Conservation (phyloP, 1,140 invertebrate genomes). For the Drosophila burlai region DNA sequence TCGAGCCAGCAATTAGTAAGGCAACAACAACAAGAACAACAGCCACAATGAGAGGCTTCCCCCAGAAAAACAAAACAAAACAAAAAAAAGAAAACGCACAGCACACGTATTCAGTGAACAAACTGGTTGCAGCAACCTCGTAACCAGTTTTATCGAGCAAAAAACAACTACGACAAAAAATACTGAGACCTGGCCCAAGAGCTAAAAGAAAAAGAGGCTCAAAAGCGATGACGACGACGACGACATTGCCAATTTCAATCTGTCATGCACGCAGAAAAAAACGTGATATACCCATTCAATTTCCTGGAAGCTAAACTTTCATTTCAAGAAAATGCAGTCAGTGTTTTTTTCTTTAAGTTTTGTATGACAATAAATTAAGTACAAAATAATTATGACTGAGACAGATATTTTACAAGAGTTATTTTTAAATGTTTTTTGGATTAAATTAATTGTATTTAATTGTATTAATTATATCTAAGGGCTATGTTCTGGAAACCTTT, state of each 20-base stretch:
- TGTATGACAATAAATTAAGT: background rate
- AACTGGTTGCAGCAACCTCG: conserved; percentile 51
- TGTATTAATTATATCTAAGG: no score
- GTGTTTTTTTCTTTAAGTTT: background rate
- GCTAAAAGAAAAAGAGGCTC: conserved; percentile 41
- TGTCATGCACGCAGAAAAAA: conserved; percentile 15
- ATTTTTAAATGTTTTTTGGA: background rate
- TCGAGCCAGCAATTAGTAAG: conserved; percentile 53
- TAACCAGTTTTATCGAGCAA: conserved; percentile 54
- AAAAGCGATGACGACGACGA: conserved; percentile 46
- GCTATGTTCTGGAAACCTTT: no score
- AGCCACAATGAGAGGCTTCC: conserved; percentile 48
- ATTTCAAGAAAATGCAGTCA: conserved; percentile 1
- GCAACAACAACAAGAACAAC: conserved; percentile 26
- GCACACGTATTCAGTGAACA: conserved; percentile 28
- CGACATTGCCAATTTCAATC: conserved; percentile 63
- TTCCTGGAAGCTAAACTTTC: conserved; percentile 7
- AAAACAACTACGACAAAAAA: conserved; percentile 14
- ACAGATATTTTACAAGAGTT: no score
- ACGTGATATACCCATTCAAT: background rate
- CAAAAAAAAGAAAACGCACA: conserved; percentile 9
- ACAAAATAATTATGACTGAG: no score
- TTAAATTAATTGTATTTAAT: no score
- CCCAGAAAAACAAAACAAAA: conserved; percentile 15
- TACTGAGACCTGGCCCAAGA: conserved; percentile 18